phyloP scores from a whole-genome alignment of 35 echinoderm and acorn worm species.

The Holothuria glaberrima region DNA sequence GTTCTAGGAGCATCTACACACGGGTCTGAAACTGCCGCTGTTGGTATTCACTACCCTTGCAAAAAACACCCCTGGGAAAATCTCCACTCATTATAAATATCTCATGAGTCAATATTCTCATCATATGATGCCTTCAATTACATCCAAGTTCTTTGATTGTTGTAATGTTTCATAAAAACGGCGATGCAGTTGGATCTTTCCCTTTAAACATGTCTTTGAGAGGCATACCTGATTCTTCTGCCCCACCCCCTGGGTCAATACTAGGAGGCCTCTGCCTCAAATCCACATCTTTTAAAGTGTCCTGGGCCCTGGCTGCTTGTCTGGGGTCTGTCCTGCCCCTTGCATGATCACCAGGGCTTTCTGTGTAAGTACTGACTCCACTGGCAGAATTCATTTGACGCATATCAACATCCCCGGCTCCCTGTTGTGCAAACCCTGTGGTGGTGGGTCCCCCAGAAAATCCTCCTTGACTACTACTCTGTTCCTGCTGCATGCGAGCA shows the following conservation, averaged over 20 bases:
- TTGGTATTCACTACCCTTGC: too few species aligned
- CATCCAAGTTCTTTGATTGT: too few species aligned
- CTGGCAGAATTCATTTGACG: conserved; percentile 53
- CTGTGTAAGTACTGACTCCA: conserved; percentile 32
- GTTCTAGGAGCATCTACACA: too few species aligned
- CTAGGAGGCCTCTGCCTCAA: conserved; percentile 27
- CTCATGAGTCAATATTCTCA: too few species aligned
- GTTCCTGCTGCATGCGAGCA: conserved; percentile 19
- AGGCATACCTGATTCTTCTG: conserved; percentile 58
- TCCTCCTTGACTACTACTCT: conserved; percentile 6
- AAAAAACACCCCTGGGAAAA: too few species aligned
- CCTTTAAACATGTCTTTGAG: conserved; percentile 94
- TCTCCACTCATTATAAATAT: too few species aligned
- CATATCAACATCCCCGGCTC: conserved; percentile 75
- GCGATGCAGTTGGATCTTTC: conserved; percentile 83
- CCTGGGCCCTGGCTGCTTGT: conserved; percentile 24
- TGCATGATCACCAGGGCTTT: background rate
- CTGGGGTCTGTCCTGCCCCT: conserved; percentile 26
- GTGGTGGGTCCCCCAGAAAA: background rate
- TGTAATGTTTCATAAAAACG: conserved; percentile 63
- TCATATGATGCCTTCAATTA: too few species aligned
- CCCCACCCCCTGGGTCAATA: conserved; percentile 33
- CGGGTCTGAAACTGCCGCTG: too few species aligned
- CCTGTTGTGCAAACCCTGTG: conserved; percentile 59
- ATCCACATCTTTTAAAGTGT: conserved; percentile 32